These are phyloP conservation scores for Thymelicus lineola DNA, from an alignment of 2,888 invertebrate genomes.

Conservation along the genomic window DNA sequence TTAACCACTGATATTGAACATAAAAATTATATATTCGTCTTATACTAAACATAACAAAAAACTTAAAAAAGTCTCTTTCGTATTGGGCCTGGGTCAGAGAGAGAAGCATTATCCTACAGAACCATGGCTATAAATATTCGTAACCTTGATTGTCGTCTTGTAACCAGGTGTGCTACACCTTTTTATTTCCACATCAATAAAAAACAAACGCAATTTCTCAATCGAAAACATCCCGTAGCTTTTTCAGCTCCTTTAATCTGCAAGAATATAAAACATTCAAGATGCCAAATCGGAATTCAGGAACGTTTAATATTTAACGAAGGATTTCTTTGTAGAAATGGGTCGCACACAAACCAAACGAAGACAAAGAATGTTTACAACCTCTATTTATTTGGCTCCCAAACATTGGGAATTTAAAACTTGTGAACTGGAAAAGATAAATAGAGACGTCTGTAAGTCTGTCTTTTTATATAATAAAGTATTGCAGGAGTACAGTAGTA, in stretches of 20 bases:
- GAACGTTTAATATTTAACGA: conserved; percentile 37
- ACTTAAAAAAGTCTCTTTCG: no score
- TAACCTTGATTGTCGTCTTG: no score
- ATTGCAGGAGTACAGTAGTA: no score
- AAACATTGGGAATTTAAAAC: conserved; percentile 25
- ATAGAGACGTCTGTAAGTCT: neutral
- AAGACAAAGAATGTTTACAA: conserved; percentile 28
- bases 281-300: conserved; percentile 35
- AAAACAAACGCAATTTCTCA: conserved; percentile 18
- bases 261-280: conserved; percentile 36
- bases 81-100: no score
- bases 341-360: conserved; percentile 24
- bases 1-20: no score
- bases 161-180: neutral
- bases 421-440: conserved; percentile 4
- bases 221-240: conserved; percentile 15
- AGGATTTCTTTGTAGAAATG: conserved; percentile 17
- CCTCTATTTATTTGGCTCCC: conserved; percentile 20
- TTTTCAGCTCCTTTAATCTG: conserved; percentile 33
- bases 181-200: conserved; percentile 5
- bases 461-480: neutral
- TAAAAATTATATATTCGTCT: no score
- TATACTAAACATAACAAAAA: no score
- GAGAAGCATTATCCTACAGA: no score
- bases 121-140: no score